Base-by-base conservation (phyloP, 2,113 vertebrate species). In the Rhegmatorhina hoffmannsi region DNA sequence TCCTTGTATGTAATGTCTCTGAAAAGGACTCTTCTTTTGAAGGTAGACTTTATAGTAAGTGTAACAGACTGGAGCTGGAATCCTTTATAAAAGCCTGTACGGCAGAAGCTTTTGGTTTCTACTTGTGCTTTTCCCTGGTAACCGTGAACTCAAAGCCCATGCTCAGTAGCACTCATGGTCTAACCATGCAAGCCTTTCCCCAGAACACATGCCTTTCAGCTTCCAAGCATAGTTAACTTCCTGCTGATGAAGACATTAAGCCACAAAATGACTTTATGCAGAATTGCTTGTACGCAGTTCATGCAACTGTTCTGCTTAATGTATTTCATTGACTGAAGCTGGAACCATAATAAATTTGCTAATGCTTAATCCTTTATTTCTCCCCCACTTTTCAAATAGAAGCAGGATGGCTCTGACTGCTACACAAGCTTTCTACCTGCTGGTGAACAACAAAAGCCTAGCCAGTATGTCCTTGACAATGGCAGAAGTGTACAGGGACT, bases 381-480 rank as follows among this genome's bases (percentile, higher is more conserved):
- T 82, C 6, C 19, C 64, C 14, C 58, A 20, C 79, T 63, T 43
- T 75, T 62, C 58, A 52, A 26, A 17, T 76, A 99, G 99, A 97
- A 99, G 98, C 96, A 97, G 98, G 55, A 98, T 99, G 98, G 98
- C 98, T 26, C 96, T 99, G 80, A 97, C 98, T 95, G 98, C 98
- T 68, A 98, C 97, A 1, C 99, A 99, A 96, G 98, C 99, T 17
- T 99, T 99, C 90, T 99, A 99, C 96, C 94, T 99, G 95, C 98
- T 99, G 63, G 97, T 99, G 88, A 98, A 98, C 98, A 98, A 98
- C 94, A 98, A 97, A 18, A 99, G 98, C 20, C 95, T 99, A 78
- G 95, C 98, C 95, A 99, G 98, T 95, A 98, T 99, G 99, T 98
- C 98, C 2, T 97, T 98, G 59, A 99, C 98, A 84, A 98, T 99